Conservation (phyloP, 2,888 invertebrate species). For the Saturnia pavonia region DNA sequence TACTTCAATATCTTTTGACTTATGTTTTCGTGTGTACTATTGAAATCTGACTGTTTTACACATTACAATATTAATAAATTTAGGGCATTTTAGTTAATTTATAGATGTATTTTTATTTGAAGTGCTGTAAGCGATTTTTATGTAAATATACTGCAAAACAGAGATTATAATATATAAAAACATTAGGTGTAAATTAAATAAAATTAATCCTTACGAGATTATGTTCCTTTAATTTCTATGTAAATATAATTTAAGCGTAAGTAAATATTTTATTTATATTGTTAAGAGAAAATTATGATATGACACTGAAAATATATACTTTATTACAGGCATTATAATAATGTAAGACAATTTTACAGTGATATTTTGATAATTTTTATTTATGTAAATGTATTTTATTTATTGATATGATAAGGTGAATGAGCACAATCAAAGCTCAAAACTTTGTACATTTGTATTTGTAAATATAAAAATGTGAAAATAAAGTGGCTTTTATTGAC, state of each 20-base stretch:
- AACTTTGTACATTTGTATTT: conserved; percentile 43
- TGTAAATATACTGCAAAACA: conserved; percentile 15
- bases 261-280: neutral
- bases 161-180: conserved; percentile 14
- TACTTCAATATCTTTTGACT: neutral
- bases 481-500: neutral
- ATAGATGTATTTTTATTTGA: neutral
- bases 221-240: conserved; percentile 13
- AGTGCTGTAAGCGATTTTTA: neutral
- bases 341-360: conserved; percentile 10
- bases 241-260: conserved; percentile 11
- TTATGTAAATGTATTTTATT: too few species aligned
- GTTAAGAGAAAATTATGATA: neutral
- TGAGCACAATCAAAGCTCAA: conserved; percentile 38
- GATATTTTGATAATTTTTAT: conserved; percentile 31
- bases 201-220: neutral
- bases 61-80: neutral
- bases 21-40: neutral
- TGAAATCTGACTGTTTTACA: neutral
- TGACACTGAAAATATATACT: neutral
- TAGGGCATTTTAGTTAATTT: neutral
- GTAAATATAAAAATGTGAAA: conserved; percentile 29
- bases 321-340: conserved; percentile 1
- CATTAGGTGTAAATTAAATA: neutral
- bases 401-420: conserved; percentile 29